Evolutionary conservation across 2,797 vertebrate species (phyloP), one percentile per base, ranked within the genome.

Genomic region (Clarias platycephalus): DNA sequence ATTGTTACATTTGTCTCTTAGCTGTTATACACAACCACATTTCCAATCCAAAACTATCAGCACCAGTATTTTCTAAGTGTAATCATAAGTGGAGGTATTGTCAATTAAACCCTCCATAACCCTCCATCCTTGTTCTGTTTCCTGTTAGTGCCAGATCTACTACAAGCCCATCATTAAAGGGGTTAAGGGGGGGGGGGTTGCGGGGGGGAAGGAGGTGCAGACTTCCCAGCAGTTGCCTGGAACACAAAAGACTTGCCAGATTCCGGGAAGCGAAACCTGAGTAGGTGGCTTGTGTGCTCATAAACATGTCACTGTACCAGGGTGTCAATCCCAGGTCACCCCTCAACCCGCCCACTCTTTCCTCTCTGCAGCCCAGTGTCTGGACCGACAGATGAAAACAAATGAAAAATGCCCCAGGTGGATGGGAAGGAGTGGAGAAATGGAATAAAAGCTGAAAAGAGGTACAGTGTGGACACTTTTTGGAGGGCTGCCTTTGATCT

Each of bases 241-340:
- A 3, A 83, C 84, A 90, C 77, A 89, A 91, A 87, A 89, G 87
- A 68, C 85, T 84, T 76, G 84, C 84, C 75, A 88, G 89, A 91
- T 86, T 92, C 88, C 88, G 89, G 89, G 86, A 92, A 92, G 37
- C 83, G 90, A 92, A 90, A 88, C 90, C 83, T 79, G 92, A 90
- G 90, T 87, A 89, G 87, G 90, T 66, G 80, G 90, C 88, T 87
- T 86, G 86, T 79, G 82, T 71, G 86, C 92, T 90, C 90, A 83
- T 92, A 94, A 90, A 95, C 91, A 88, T 92, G 91, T 89, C 89
- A 89, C 88, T 85, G 44, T 12, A 84, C 90, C 90, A 90, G 91
- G 89, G 93, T 83, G 88, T 90, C 91, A 91, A 89, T 85, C 85
- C 91, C 86, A 91, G 90, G 91, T 93, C 91, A 92, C 90, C 88